Conservation (phyloP, 2,797 vertebrate species). For the Semaprochilodus insignis region DNA sequence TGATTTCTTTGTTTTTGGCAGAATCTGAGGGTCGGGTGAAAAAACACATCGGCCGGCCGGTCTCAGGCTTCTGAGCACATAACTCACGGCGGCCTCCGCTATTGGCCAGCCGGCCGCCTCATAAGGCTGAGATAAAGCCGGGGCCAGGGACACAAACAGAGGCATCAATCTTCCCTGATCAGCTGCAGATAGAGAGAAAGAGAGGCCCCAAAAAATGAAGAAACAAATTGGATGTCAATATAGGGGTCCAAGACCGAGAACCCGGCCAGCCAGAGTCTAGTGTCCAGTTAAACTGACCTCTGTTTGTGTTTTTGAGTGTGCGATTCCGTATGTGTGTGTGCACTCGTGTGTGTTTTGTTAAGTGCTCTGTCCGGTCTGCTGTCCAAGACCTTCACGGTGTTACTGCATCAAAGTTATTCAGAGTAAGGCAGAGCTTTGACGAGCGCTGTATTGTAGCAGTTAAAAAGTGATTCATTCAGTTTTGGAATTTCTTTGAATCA, state of each 20-base stretch:
- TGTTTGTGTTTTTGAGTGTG: conserved; percentile 44
- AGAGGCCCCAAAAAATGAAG: conserved; percentile 62
- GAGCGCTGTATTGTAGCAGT: background rate
- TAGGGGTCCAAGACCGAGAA: conserved; percentile 54
- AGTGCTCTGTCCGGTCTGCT: conserved; percentile 14
- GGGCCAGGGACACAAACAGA: conserved; percentile 65
- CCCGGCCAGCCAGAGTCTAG: conserved; percentile 51
- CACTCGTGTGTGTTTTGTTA: conserved; percentile 18
- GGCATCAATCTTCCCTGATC: conserved; percentile 68
- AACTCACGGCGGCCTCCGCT: conserved; percentile 61
- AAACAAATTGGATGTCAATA: conserved; percentile 71
- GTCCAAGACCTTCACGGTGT: background rate
- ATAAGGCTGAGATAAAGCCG: conserved; percentile 61
- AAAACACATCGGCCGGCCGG: conserved; percentile 54
- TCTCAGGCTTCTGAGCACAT: conserved; percentile 61
- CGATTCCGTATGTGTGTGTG: conserved; percentile 10
- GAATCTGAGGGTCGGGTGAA: conserved; percentile 57
- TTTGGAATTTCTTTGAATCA: no score
- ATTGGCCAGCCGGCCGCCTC: conserved; percentile 59
- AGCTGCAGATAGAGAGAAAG: conserved; percentile 64
- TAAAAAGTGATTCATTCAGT: background rate
- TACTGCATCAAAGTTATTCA: conserved; percentile 13
- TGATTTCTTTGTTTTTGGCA: conserved; percentile 60
- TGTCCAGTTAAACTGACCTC: conserved; percentile 44
- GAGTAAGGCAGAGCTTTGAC: background rate